Base-by-base conservation (phyloP, 2,888 invertebrate species). In the Phortica okadai region DNA sequence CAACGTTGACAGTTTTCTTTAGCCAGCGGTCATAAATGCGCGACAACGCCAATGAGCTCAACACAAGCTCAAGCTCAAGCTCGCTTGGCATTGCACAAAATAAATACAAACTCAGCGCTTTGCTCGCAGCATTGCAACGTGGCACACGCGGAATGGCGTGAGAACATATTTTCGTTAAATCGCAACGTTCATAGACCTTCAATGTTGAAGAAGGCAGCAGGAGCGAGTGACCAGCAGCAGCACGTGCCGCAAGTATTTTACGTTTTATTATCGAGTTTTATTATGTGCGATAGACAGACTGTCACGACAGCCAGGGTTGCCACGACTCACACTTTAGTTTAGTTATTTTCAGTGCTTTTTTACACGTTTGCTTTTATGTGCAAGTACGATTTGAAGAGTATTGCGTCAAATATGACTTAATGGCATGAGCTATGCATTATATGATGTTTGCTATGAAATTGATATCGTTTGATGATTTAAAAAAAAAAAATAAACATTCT, bases 401-500 rank as follows among this genome's bases (percentile, higher is more conserved):
- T 50, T 67, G 80, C 87, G 81, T 84, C 87, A 86, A 86, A 87
- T 85, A 83, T 86, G 83, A 84, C 82, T 85, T 87, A 87, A 84
- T 87, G 85, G n/a, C 21, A 21, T n/a, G 33, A 33, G 33, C 4
- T 33, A 5, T 5, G 33, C 33, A 5, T 33, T 4, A 33, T 33
- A 33, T 33, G 33, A 33, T 2, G 33, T 33, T 33, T 54, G 5
- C n/a, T 6, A 54, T 54, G 11, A 54, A 54, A 54, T 14, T 54
- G 10, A 54, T n/a, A 54, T 14, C 54, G 54, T 54, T 54, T 54
- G 54, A 2, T 54, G 33, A 33, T 33, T 33, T 33, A 0, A 33
- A 2, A 33, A 33, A 33, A 2, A 33, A 33, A 21, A 21, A 21
- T 21, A 21, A 21, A 21, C 21, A 21, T 21, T 0, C 21, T 21